These are phyloP conservation scores for Nycticryphes semicollaris DNA, from an alignment of 2,113 vertebrate genomes.

Conservation along the genomic window DNA sequence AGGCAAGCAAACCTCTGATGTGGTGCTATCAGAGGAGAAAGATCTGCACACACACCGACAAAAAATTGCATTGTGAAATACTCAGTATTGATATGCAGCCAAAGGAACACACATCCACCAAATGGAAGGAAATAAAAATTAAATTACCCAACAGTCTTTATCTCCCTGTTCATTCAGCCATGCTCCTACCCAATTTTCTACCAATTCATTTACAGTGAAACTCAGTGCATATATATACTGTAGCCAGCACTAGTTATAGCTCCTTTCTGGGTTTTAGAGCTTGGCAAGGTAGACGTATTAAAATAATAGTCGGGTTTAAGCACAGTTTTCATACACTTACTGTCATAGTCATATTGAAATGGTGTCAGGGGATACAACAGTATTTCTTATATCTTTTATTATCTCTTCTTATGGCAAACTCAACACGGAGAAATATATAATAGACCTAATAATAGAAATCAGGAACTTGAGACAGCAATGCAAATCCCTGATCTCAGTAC, in stretches of 20 bases:
- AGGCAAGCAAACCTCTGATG: neutral
- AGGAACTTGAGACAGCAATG: neutral
- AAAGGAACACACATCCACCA: neutral
- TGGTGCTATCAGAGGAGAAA: neutral
- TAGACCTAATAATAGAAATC: neutral
- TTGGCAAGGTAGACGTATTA: neutral
- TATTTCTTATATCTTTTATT: neutral
- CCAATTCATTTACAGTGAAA: neutral
- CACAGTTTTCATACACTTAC: neutral
- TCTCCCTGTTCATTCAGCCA: neutral
- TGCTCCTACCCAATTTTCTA: neutral
- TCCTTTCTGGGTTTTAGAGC: neutral
- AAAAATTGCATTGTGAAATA: neutral
- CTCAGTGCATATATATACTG: neutral
- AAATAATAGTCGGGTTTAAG: constrained; percentile 17
- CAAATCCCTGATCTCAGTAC: neutral
- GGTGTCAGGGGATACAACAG: neutral
- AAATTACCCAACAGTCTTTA: neutral
- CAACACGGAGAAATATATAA: neutral
- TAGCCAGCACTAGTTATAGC: neutral
- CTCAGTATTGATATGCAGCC: neutral
- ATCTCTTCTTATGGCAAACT: neutral
- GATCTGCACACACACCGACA: neutral
- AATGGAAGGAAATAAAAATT: neutral
- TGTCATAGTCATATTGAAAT: neutral